Percentiles rank a stretch among this genome's conserved stretches.
These are phyloP conservation scores for Dermatophagoides farinae DNA, from an alignment of 1,140 invertebrate species.

Conservation along the genomic window DNA sequence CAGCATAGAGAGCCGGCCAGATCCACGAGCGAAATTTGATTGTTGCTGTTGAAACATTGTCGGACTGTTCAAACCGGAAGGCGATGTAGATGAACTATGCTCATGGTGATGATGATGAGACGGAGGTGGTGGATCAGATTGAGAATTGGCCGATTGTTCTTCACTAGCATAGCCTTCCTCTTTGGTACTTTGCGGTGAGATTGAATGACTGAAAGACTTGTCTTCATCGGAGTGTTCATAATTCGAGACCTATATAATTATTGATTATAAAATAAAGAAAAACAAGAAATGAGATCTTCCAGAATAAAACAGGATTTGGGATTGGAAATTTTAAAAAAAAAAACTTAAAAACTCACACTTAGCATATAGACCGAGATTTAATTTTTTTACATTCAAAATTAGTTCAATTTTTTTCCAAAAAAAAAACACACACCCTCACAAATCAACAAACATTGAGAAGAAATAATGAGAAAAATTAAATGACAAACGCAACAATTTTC, in stretches of 20 bases:
- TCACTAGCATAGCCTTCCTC: constrained; percentile 12
- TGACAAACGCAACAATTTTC: too few relatives aligned
- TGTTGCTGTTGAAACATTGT: constrained; percentile 13
- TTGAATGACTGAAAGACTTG: neutral
- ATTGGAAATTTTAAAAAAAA: too few relatives aligned
- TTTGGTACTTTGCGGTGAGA: constrained; percentile 10
- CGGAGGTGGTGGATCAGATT: neutral
- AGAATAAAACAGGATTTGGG: too few relatives aligned
- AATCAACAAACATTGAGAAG: too few relatives aligned
- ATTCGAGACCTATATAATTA: constrained; percentile 1
- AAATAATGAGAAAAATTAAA: too few relatives aligned
- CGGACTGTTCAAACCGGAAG: neutral
- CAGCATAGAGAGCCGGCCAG: constrained; percentile 66
- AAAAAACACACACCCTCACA: too few relatives aligned
- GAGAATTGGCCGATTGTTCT: neutral
- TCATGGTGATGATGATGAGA: neutral
- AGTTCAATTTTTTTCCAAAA: too few relatives aligned
- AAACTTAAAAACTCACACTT: too few relatives aligned
- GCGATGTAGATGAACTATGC: neutral
- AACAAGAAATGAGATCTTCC: too few relatives aligned
- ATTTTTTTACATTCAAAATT: too few relatives aligned
- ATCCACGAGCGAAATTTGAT: constrained; percentile 31
- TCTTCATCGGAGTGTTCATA: constrained; percentile 11
- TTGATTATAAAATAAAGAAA: neutral
- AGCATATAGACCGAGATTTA: too few relatives aligned